Evolutionary conservation across 2,888 invertebrate genomes (phyloP).

Genomic region (Parnassius orleans): DNA sequence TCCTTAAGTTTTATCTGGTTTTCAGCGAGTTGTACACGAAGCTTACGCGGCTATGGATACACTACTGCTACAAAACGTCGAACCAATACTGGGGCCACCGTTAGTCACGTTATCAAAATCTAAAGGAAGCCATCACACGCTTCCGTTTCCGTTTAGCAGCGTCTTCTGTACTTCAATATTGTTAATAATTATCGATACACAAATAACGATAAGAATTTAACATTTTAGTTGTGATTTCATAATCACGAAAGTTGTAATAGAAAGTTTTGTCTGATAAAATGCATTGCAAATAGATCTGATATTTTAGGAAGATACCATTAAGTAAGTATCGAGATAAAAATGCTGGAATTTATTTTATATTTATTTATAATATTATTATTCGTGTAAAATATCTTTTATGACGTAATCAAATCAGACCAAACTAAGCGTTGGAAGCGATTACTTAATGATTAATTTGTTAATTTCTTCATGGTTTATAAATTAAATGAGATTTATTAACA

Average conservation of each 20-base stretch:
- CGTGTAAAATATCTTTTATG: too few species aligned
- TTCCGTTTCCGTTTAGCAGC: slow-evolving; percentile 1
- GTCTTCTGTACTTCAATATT: slow-evolving; percentile 17
- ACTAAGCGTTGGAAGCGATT: too few species aligned
- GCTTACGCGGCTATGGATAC: slow-evolving; percentile 70
- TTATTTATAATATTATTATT: too few species aligned
- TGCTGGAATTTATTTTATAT: too few species aligned
- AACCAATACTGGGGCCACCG: slow-evolving; percentile 33
- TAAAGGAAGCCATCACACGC: slow-evolving; percentile 5
- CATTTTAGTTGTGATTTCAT: slow-evolving; percentile 8
- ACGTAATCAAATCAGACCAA: too few species aligned
- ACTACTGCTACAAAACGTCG: slow-evolving; percentile 54
- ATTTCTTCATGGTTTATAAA: too few species aligned
- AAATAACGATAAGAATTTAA: slow-evolving; percentile 28
- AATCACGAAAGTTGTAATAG: slow-evolving; percentile 8
- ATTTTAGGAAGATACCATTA: too few species aligned
- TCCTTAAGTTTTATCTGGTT: slow-evolving; percentile 1
- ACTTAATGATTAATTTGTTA: too few species aligned
- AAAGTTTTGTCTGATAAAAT: not conserved
- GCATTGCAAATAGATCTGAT: not conserved
- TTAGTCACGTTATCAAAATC: slow-evolving; percentile 35
- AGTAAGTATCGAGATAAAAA: too few species aligned
- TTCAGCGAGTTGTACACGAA: slow-evolving; percentile 69
- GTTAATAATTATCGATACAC: slow-evolving; percentile 15
- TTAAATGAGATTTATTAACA: too few species aligned